These are phyloP conservation scores for Ivindomyrus marchei DNA, from an alignment of 2,113 vertebrate species.

Conservation along the genomic window DNA sequence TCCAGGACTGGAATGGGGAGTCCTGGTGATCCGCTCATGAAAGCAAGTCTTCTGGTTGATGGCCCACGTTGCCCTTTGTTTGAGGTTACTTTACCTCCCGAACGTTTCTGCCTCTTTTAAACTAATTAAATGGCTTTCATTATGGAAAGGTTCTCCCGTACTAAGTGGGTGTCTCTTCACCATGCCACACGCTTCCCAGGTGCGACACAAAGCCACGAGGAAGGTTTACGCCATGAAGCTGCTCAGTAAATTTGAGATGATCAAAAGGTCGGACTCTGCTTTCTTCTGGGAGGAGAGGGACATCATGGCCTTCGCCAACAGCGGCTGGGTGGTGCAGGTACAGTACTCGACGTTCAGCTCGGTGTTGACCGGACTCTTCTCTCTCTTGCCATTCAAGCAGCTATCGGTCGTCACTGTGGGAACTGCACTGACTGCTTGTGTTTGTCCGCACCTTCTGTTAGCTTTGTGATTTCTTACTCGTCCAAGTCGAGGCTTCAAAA, in stretches of 20 bases:
- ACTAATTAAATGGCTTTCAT: not conserved
- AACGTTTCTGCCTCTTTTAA: not conserved
- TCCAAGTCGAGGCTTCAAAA: not conserved
- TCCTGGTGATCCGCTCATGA: not conserved
- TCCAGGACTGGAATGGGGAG: not conserved
- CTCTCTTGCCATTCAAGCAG: not conserved
- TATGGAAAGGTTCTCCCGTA: not conserved
- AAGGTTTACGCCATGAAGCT: conserved; percentile 98
- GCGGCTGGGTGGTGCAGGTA: conserved; percentile 98
- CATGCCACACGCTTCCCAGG: conserved; percentile 58
- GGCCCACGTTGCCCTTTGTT: not conserved
- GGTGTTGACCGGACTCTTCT: not conserved
- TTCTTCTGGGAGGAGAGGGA: conserved; percentile 99
- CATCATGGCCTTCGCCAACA: conserved; percentile 98
- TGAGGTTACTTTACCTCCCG: not conserved
- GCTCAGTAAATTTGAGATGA: conserved; percentile 99
- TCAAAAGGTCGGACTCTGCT: conserved; percentile 96
- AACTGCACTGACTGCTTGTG: not conserved
- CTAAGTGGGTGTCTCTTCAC: not conserved
- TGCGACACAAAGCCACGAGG: conserved; percentile 88
- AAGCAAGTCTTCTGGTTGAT: not conserved
- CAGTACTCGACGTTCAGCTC: not conserved
- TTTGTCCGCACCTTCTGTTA: not conserved
- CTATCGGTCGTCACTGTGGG: not conserved
- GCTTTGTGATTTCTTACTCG: not conserved